A percentile compares a stretch with the other conserved stretches of the same genome.
These are phyloP conservation scores for Cherax quadricarinatus DNA, from an alignment of 1,140 invertebrate species.

Conservation along the genomic window DNA sequence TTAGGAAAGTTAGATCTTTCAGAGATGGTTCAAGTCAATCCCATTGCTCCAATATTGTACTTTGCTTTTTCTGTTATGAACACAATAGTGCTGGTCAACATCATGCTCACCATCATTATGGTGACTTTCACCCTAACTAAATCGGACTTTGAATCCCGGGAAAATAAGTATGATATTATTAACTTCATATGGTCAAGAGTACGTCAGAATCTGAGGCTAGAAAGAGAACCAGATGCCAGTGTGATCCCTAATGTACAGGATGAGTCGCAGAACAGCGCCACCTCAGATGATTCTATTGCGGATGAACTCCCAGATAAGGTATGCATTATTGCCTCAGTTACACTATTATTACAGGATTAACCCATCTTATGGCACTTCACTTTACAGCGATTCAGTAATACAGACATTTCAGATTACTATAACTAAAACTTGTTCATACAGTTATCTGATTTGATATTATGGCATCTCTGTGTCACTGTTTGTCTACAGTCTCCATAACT, in stretches of 20 bases:
- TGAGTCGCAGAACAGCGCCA: neutral
- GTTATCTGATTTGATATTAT: neutral
- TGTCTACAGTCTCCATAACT: neutral
- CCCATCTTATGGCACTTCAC: neutral
- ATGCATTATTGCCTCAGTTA: neutral
- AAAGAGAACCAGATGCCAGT: slow-evolving; percentile 14
- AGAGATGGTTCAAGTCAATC: slow-evolving; percentile 77
- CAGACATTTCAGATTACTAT: neutral
- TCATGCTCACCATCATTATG: slow-evolving; percentile 81
- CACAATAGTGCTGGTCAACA: slow-evolving; percentile 80
- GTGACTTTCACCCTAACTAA: slow-evolving; percentile 78
- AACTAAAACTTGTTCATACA: neutral
- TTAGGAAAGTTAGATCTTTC: slow-evolving; percentile 76
- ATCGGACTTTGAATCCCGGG: slow-evolving; percentile 43
- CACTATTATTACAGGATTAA: neutral
- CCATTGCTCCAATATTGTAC: slow-evolving; percentile 78
- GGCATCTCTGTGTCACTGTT: neutral
- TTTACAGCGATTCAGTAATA: neutral
- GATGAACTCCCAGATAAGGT: slow-evolving; percentile 59
- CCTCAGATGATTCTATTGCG: neutral
- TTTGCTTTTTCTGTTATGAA: slow-evolving; percentile 79
- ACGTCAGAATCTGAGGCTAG: slow-evolving; percentile 12
- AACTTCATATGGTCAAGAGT: slow-evolving; percentile 48
- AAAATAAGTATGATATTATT: slow-evolving; percentile 67
- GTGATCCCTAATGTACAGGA: slow-evolving; percentile 21